Evolutionary conservation across 2,888 invertebrate species (phyloP), one percentile per base, ranked within the genome.

Genomic region (Acleris sparsana): DNA sequence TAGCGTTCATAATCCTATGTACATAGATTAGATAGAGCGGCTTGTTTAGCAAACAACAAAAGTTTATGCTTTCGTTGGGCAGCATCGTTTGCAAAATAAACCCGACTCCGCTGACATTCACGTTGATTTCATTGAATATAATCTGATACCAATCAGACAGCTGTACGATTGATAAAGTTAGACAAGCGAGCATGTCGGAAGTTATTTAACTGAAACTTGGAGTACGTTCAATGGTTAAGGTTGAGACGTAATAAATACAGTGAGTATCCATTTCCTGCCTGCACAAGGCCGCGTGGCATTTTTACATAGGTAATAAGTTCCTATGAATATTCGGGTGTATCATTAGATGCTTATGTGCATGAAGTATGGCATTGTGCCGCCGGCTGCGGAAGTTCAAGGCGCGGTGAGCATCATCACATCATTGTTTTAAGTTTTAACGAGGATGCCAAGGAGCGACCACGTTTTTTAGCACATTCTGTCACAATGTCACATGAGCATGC

Each of bases 261-360:
- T 56, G 11, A 16, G 61, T 56, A 61, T 66, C 62, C 61, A 62
- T 66, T 66, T 66, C 66, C 66, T 66, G 52, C 25, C 33, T 18
- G 3, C 11, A 66, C 52, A 57, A 66, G 66, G 66, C 46, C 56
- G 56, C 46, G 49, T 22, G 9, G 53, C 17, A 64, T 59, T 61
- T 61, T 66, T 61, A 61, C 56, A 61, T 66, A 22, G 44, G 57
- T 57, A 66, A 66, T 66, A 53, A 66, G 46, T 62, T 66, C 61
- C 60, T 65, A 56, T 57, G 66, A 51, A 55, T 63, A 63, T 49
- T 48, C 20, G 51, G 46, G 4, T 60, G 51, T 51, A 65, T 62
- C 46, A 52, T 62, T 66, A 57, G 55, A 17, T 53, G 56, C 20
- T 65, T 46, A 57, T 25, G 55, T 65, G 55, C 56, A 62, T 46